Base-by-base conservation (phyloP, 2,113 vertebrate species). In the Calonectris borealis region DNA sequence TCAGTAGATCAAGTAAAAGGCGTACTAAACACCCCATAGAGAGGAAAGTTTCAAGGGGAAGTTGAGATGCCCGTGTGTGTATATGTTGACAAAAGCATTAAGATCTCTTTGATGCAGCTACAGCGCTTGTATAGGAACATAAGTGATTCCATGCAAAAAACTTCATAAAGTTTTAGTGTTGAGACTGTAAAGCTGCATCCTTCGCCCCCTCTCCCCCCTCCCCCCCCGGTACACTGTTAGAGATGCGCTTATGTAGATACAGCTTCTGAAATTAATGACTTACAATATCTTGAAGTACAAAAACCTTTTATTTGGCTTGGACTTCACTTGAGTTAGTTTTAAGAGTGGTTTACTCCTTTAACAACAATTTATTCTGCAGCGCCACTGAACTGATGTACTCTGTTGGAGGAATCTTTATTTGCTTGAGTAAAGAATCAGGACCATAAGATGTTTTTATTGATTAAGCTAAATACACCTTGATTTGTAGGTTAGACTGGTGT, bases 161-260 rank as follows among this genome's bases (percentile, higher is more conserved):
- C 6, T 9, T 44, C 25, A 38, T 17, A 51, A 55, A 71, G 51
- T 52, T 68, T 91, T 69, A n/a, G 21, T 32, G 78, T 79, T 26
- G 46, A 73, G 31, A 38, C 24, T 66, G 36, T 46, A 52, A 68
- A 44, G 26, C 15, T 72, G 5, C 5, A 22, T 40, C 7, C 34
- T 52, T 8, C 7, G 8, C 7, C 7, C 18, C 2, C 4, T 27
- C 2, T 6, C 17, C 2, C 4, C 17, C 52, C 16, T 7, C 6
- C 32, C 6, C 5, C 9, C 3, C 29, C 44, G 2, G 9, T 44
- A 52, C 18, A 22, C 11, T 55, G 36, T 25, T 78, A 44, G 18
- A 58, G 61, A 52, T 34, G 31, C 27, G n/a, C 12, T 58, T 76
- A 68, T 4, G 18, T 61, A 69, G 20, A 31, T 88, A 21, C 7